Conservation (phyloP, 2,888 invertebrate species). For the Lycia hirtaria region DNA sequence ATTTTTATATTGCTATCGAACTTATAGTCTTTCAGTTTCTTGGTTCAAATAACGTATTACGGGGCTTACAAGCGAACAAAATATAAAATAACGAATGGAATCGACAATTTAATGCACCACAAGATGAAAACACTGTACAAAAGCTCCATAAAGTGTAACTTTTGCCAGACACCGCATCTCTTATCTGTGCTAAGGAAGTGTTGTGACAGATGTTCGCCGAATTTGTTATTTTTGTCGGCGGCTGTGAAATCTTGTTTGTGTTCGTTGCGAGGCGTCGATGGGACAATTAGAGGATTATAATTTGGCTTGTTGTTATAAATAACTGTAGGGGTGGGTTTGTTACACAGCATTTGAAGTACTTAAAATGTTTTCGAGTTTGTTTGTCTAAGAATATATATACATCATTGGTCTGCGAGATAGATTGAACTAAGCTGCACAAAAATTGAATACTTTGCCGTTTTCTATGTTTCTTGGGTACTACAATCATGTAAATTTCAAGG, state of each 20-base stretch:
- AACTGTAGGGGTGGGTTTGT: constrained; percentile 19
- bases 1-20: too few species aligned
- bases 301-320: constrained; percentile 33
- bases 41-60: too few species aligned
- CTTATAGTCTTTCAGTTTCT: too few species aligned
- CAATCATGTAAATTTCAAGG: too few species aligned
- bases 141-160: constrained; percentile 8
- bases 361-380: too few species aligned
- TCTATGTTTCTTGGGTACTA: too few species aligned
- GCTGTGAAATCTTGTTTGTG: constrained; percentile 58
- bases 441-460: too few species aligned
- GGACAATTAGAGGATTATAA: constrained; percentile 45
- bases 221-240: constrained; percentile 64
- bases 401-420: too few species aligned
- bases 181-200: constrained; percentile 40
- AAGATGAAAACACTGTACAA: neutral
- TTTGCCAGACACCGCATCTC: constrained; percentile 11
- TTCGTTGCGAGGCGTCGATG: constrained; percentile 46
- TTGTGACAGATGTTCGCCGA: constrained; percentile 68
- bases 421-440: too few species aligned
- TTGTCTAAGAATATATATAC: too few species aligned
- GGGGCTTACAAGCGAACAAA: too few species aligned
- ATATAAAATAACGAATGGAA: neutral
- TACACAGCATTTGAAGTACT: neutral
- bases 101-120: constrained; percentile 4